phyloP scores from a whole-genome alignment of 2,888 invertebrate species.

The Dryadula phaetusa region DNA sequence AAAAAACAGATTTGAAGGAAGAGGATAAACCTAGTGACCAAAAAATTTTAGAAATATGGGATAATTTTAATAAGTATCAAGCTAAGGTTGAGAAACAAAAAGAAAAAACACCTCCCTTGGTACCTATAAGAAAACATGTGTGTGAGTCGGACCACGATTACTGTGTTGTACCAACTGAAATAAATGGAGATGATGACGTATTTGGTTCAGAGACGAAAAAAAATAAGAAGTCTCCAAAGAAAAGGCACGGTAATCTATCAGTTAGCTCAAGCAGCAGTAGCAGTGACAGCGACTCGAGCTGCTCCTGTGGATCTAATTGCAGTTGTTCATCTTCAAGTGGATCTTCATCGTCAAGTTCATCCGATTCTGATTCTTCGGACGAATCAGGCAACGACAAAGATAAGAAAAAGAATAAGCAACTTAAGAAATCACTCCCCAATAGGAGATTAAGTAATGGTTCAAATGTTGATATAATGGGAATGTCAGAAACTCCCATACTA shows the following conservation, averaged over 20 bases:
- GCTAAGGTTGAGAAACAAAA: slow-evolving; percentile 86
- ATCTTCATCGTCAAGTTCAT: slow-evolving; percentile 86
- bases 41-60: slow-evolving; percentile 89
- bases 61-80: slow-evolving; percentile 90
- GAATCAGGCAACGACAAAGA: slow-evolving; percentile 72
- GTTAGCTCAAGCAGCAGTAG: slow-evolving; percentile 89
- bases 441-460: slow-evolving; percentile 77
- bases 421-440: slow-evolving; percentile 66
- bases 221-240: slow-evolving; percentile 79
- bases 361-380: slow-evolving; percentile 78
- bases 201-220: slow-evolving; percentile 75
- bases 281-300: slow-evolving; percentile 89
- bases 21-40: slow-evolving; percentile 84
- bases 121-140: slow-evolving; percentile 82
- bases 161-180: slow-evolving; percentile 82
- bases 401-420: slow-evolving; percentile 74
- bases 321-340: slow-evolving; percentile 90
- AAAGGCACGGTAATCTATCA: slow-evolving; percentile 79
- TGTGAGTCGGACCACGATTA: slow-evolving; percentile 91
- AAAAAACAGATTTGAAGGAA: slow-evolving; percentile 56
- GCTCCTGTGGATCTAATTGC: slow-evolving; percentile 93
- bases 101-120: slow-evolving; percentile 75
- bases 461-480: slow-evolving; percentile 81
- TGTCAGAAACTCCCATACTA: slow-evolving; percentile 76
- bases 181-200: slow-evolving; percentile 76